Evolutionary conservation across 2,797 vertebrate species (phyloP).

Genomic region (Rhinogobio ventralis): DNA sequence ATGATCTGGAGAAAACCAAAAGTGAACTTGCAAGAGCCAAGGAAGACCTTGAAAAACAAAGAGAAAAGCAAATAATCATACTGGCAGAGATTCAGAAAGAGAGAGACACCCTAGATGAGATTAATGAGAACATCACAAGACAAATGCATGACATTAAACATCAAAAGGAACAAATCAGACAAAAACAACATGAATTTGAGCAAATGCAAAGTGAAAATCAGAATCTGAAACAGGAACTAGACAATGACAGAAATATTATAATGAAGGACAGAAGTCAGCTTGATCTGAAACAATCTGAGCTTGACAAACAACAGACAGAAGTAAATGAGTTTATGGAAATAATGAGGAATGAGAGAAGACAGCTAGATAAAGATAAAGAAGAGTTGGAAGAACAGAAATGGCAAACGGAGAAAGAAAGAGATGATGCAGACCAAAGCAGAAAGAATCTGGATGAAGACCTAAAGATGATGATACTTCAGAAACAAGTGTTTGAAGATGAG

Average conservation of each 20-base stretch:
- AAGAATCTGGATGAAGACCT: neutral
- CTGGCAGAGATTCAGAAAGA: slow-evolving; percentile 4
- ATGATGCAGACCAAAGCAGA: slow-evolving; percentile 7
- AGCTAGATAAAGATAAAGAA: slow-evolving; percentile 3
- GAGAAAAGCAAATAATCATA: neutral
- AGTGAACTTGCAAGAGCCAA: neutral
- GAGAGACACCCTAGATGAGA: neutral
- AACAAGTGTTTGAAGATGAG: too few relatives aligned
- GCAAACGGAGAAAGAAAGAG: neutral
- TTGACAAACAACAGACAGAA: slow-evolving; percentile 15
- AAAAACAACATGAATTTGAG: neutral
- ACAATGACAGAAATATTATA: neutral
- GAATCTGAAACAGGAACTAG: neutral
- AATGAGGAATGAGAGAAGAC: neutral
- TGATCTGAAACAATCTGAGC: slow-evolving; percentile 10
- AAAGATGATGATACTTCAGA: neutral
- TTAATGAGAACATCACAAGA: neutral
- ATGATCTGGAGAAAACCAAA: neutral
- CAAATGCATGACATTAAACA: neutral
- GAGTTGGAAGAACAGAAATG: neutral
- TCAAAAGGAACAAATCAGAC: neutral
- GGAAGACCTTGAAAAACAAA: neutral
- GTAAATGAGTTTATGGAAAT: neutral
- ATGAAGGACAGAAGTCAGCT: slow-evolving; percentile 3
- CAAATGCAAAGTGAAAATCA: neutral